These are phyloP conservation scores for Dasypogon diadema DNA, from an alignment of 2,888 invertebrate species.

Conservation along the genomic window DNA sequence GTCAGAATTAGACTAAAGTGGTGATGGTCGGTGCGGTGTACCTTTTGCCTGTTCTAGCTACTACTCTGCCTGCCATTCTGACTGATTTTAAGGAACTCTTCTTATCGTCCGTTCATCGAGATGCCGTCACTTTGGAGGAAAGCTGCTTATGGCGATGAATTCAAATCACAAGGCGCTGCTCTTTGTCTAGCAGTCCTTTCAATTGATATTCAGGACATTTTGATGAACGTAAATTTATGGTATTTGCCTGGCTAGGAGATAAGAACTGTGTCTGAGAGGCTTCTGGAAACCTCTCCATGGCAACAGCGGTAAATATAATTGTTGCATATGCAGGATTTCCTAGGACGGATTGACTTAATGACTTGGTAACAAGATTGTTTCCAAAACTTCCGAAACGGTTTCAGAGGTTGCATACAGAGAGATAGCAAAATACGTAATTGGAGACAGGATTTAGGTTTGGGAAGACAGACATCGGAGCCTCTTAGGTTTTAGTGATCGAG, in stretches of 20 bases:
- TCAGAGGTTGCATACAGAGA: too few species aligned
- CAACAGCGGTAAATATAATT: neutral
- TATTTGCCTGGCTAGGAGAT: constrained; percentile 9
- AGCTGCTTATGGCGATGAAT: constrained; percentile 37
- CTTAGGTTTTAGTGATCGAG: too few species aligned
- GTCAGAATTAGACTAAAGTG: constrained; percentile 48
- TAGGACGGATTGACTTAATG: too few species aligned
- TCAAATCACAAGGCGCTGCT: constrained; percentile 21
- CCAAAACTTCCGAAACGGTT: too few species aligned
- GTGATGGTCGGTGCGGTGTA: constrained; percentile 10
- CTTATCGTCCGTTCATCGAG: constrained; percentile 12
- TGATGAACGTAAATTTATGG: constrained; percentile 29
- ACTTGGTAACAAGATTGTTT: too few species aligned
- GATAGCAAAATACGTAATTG: too few species aligned
- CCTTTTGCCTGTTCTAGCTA: neutral
- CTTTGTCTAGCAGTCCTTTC: neutral
- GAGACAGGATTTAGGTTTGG: too few species aligned
- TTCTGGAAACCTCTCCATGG: neutral
- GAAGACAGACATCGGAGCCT: too few species aligned
- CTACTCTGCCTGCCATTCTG: neutral
- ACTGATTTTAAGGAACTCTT: neutral
- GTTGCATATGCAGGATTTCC: too few species aligned
- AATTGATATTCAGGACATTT: constrained; percentile 33
- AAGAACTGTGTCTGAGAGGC: neutral
- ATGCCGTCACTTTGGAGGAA: constrained; percentile 13